Evolutionary conservation across 2,113 vertebrate species (phyloP).

Genomic region (Coracopsis vasa): DNA sequence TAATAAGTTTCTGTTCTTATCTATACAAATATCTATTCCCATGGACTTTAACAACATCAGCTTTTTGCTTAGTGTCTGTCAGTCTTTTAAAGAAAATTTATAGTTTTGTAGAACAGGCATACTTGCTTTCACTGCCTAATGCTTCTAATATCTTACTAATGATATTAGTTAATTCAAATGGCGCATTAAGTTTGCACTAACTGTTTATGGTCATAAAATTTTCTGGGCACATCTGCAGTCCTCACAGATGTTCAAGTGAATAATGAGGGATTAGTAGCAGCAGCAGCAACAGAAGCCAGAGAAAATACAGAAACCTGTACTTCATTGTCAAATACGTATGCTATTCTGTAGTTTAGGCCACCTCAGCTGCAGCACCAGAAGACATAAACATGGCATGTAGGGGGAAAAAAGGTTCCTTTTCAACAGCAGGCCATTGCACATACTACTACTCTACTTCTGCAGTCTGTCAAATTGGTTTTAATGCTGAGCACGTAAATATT

Average conservation of each 20-base stretch:
- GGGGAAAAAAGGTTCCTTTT: background rate
- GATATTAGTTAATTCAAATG: background rate
- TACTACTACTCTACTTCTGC: constrained; percentile 66
- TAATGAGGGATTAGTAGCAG: background rate
- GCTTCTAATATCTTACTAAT: background rate
- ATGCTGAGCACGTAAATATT: constrained; percentile 75
- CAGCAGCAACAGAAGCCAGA: background rate
- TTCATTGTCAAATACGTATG: background rate
- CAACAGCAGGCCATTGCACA: background rate
- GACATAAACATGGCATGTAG: background rate
- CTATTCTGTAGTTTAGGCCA: background rate
- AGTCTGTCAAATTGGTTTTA: constrained; percentile 74
- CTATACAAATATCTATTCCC: background rate
- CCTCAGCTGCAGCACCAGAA: background rate
- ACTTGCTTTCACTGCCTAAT: background rate
- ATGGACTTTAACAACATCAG: background rate
- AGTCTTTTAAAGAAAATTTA: background rate
- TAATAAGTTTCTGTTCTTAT: background rate
- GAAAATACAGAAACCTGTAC: background rate
- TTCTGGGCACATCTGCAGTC: background rate
- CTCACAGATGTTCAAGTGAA: background rate
- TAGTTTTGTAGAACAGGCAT: background rate
- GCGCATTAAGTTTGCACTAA: background rate
- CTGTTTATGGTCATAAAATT: background rate
- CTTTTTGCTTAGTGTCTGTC: background rate